Conservation (phyloP, 2,888 invertebrate species). For the Callyntrura sp. region DNA sequence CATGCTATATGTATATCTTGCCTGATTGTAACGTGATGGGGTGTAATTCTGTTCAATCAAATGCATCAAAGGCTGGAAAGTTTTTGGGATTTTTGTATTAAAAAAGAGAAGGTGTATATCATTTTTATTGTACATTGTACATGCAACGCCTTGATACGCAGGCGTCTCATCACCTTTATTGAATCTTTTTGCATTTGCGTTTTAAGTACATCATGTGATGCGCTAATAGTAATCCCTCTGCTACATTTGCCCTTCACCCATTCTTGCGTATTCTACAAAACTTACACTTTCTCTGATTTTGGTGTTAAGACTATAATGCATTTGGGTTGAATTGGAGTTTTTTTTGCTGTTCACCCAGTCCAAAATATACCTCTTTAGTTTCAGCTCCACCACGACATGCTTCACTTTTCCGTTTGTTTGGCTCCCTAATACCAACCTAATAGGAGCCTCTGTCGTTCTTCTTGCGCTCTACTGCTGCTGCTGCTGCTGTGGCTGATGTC, state of each 20-base stretch:
- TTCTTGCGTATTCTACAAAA: neutral
- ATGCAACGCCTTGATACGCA: constrained; percentile 27
- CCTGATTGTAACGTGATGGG: neutral
- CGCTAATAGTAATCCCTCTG: neutral
- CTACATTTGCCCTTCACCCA: neutral
- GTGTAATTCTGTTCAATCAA: neutral
- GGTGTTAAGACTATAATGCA: neutral
- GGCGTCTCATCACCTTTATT: neutral
- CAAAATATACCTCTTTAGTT: neutral
- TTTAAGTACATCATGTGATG: too few relatives aligned
- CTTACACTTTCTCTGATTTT: neutral
- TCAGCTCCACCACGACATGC: constrained; percentile 6
- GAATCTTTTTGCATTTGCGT: neutral
- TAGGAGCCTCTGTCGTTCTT: constrained; percentile 28
- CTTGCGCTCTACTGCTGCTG: neutral
- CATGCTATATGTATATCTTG: neutral
- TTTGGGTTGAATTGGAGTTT: constrained; percentile 55
- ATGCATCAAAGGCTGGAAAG: neutral
- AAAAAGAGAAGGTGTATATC: too few relatives aligned
- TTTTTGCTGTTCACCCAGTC: neutral
- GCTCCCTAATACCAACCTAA: constrained; percentile 22
- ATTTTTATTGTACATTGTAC: neutral
- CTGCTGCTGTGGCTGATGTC: constrained; percentile 2
- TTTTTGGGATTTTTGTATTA: too few relatives aligned
- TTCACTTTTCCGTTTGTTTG: too few relatives aligned